phyloP scores from a whole-genome alignment of 2,797 vertebrate genomes.

The Sylvilagus floridanus region DNA sequence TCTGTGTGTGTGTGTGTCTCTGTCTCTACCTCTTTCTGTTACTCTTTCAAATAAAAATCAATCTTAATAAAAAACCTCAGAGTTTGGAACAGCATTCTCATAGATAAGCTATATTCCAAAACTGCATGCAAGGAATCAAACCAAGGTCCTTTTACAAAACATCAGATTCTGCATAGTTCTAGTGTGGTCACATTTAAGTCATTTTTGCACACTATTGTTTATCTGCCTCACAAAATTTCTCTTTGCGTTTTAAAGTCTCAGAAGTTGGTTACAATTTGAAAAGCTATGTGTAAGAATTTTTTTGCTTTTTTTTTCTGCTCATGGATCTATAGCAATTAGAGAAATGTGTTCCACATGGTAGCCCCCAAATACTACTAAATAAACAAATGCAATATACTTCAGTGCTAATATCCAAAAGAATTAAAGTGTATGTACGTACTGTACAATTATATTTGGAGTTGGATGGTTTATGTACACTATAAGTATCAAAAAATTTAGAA shows the following conservation, averaged over 20 bases:
- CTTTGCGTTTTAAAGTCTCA: slow-evolving; percentile 21
- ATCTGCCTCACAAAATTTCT: neutral
- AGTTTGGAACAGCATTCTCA: neutral
- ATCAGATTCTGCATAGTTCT: neutral
- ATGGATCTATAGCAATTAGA: neutral
- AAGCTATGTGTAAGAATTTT: neutral
- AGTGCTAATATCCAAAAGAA: neutral
- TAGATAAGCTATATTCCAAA: neutral
- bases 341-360: neutral
- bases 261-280: slow-evolving; percentile 26
- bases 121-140: neutral
- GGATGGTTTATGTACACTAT: neutral
- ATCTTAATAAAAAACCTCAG: no score
- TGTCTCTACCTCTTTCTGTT: no score
- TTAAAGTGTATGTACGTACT: neutral
- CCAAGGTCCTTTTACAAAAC: neutral
- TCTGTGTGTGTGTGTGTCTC: no score
- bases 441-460: neutral
- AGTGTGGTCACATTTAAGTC: neutral
- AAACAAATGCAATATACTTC: neutral
- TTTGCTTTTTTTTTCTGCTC: neutral
- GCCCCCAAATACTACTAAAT: neutral
- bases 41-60: no score
- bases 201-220: neutral
- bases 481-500: neutral